These are phyloP conservation scores for Chlamydotis undulata DNA, from an alignment of 2,113 vertebrate genomes.

Conservation along the genomic window DNA sequence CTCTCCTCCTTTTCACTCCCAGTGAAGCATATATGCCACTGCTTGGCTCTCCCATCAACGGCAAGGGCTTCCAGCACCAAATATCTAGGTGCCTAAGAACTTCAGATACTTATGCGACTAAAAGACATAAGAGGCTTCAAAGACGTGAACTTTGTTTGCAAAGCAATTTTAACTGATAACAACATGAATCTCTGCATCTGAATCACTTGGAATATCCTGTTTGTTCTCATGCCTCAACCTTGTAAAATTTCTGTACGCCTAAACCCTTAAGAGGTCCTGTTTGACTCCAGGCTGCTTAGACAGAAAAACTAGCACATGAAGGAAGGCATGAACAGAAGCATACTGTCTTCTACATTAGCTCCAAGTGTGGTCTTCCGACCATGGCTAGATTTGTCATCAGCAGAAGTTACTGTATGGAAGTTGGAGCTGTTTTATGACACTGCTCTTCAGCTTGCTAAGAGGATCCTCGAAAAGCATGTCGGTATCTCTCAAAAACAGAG, in stretches of 20 bases:
- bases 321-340: background rate
- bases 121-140: background rate
- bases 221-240: background rate
- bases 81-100: background rate
- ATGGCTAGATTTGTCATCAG: fast-evolving
- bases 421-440: background rate
- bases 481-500: background rate
- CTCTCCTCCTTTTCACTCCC: background rate
- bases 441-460: background rate
- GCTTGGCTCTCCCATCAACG: background rate
- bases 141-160: background rate
- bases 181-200: background rate
- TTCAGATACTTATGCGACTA: background rate
- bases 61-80: background rate
- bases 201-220: background rate
- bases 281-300: background rate
- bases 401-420: background rate
- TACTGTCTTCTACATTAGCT: fast-evolving
- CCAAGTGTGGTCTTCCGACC: background rate
- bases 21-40: background rate
- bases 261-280: background rate
- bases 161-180: background rate
- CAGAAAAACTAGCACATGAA: fast-evolving
- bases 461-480: background rate
- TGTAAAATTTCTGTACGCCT: background rate